Percentiles rank a stretch among this genome's conserved stretches.
These are phyloP conservation scores for Andrena hattorfiana DNA, from an alignment of 2,888 invertebrate genomes.

Conservation along the genomic window DNA sequence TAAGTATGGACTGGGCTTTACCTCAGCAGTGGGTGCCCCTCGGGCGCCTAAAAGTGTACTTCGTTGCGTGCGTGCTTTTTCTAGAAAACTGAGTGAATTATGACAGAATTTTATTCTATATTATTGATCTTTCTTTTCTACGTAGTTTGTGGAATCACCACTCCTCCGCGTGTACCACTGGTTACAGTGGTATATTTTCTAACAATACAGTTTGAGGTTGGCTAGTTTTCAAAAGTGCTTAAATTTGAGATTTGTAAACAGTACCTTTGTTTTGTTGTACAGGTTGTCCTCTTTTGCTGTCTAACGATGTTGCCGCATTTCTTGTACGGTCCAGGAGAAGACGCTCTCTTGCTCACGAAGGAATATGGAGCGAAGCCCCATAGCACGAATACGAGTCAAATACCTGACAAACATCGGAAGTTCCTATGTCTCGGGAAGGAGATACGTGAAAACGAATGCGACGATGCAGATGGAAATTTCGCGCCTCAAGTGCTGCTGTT, in stretches of 20 bases:
- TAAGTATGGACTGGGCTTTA: too few species aligned
- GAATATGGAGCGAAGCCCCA: constrained; percentile 86
- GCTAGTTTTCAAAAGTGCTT: too few species aligned
- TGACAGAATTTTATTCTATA: too few species aligned
- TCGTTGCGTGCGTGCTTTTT: too few species aligned
- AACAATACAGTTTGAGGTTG: too few species aligned
- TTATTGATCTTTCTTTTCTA: too few species aligned
- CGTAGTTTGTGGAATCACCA: too few species aligned
- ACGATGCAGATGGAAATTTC: constrained; percentile 86
- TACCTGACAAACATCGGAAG: constrained; percentile 86
- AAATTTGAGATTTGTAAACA: not conserved
- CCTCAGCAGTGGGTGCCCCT: too few species aligned
- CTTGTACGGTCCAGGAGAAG: constrained; percentile 89
- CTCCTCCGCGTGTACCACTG: too few species aligned
- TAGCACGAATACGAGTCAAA: constrained; percentile 84
- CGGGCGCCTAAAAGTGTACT: too few species aligned
- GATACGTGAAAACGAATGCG: constrained; percentile 83
- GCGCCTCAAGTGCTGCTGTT: constrained; percentile 89
- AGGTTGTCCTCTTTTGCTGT: constrained; percentile 88
- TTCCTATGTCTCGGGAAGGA: constrained; percentile 86
- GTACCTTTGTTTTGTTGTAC: not conserved
- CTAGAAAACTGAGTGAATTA: too few species aligned
- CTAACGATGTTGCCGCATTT: constrained; percentile 89
- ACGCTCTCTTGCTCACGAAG: constrained; percentile 88
- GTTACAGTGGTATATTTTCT: too few species aligned